These are phyloP conservation scores for Aporophyla nigra DNA, from an alignment of 2,888 invertebrate genomes.

Conservation along the genomic window DNA sequence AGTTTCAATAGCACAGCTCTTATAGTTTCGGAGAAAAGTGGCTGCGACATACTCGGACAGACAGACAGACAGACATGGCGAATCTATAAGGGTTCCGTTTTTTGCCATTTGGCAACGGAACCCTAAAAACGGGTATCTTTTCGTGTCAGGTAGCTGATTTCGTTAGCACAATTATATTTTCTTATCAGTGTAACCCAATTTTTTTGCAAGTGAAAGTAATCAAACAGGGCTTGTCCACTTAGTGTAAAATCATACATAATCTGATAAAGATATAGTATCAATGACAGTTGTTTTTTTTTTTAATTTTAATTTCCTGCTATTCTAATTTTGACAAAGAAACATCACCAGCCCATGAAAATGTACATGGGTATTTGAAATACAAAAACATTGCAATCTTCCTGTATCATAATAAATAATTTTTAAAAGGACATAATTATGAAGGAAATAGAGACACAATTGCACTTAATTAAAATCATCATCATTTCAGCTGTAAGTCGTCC, in stretches of 20 bases:
- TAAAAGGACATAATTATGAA: background rate
- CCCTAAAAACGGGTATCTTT: too few species aligned
- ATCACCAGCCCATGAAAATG: background rate
- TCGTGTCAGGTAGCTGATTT: background rate
- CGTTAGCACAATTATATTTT: background rate
- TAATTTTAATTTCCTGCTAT: background rate
- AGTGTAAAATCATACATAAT: conserved; percentile 6
- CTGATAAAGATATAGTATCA: background rate
- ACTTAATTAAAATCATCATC: background rate
- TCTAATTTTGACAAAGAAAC: background rate
- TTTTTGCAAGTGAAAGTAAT: background rate
- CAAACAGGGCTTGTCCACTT: background rate
- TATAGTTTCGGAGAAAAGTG: too few species aligned
- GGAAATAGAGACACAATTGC: background rate
- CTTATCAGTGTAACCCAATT: background rate
- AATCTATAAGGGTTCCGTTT: too few species aligned
- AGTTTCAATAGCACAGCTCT: too few species aligned
- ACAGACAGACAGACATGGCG: too few species aligned
- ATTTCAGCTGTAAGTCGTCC: too few species aligned
- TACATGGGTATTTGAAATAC: background rate
- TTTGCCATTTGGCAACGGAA: too few species aligned
- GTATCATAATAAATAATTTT: background rate
- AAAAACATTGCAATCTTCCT: background rate
- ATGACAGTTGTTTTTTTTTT: background rate
- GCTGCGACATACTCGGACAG: too few species aligned